Base-by-base conservation (phyloP, 1,140 invertebrate species). In the Apolygus lucorum region DNA sequence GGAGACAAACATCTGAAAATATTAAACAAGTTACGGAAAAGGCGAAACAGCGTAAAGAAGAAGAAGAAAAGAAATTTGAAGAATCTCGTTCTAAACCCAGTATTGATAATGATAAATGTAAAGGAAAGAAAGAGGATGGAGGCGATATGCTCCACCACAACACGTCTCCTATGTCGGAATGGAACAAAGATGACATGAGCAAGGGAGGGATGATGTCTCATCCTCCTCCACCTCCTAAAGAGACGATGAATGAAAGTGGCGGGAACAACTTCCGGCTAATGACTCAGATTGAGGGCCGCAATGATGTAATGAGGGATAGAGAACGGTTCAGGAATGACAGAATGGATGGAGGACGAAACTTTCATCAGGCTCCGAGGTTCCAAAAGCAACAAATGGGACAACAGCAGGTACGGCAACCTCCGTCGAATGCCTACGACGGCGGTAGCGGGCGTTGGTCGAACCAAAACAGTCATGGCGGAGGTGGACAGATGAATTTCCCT, bases 61-160 rank as follows among this genome's bases (percentile, higher is more conserved):
- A 93, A 74, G 90, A 92, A 76, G 90, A 93, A 76, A 88, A 90
- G 73, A 84, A 88, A 63, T 89, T 84, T 74, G 84, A 87, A 71
- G 82, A 86, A 71, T 83, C 79, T 22, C 79, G 78, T 14, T 81
- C 70, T 28, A 71, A 79, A 13, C 81, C 80, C 22, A 77, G 81
- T 29, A 79, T 81, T 25, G 78, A 80, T 28, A 73, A 74, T 49
- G 63, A 64, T 26, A 28, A 64, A 64, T 13, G 2, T 24, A 64
- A 64, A 64, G 63, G 11, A 26, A 64, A 64, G 63, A 70, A 77
- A 71, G 59, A 26, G 25, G 29, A 25, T 28, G 42, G n/a, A 67
- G 42, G 22, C 24, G 62, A 27, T 22, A 28, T 22, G 25, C 1
- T 29, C n/a, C 42, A 59, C 27, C 13, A 21, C 49, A 62, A 13